These are phyloP conservation scores for Osmerus eperlanus DNA, from an alignment of 2,113 vertebrate genomes.

Conservation along the genomic window DNA sequence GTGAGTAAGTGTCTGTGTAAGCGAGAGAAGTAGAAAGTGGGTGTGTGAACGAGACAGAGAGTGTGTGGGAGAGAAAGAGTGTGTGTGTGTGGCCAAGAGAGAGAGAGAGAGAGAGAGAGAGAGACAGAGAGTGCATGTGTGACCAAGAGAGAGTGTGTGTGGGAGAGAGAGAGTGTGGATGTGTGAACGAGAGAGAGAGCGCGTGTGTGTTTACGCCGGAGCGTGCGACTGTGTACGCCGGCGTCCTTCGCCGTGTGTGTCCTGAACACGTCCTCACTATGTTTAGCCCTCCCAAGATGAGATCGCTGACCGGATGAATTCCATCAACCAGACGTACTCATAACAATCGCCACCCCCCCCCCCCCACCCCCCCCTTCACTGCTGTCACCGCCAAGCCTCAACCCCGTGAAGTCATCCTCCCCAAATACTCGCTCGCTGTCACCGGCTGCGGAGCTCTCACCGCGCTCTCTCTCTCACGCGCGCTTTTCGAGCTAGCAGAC, in stretches of 20 bases:
- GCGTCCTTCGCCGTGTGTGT: not conserved
- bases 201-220: not conserved
- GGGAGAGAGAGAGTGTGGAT: not conserved
- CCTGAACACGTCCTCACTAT: constrained; percentile 17
- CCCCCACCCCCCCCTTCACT: not conserved
- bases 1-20: not conserved
- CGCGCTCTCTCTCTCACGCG: constrained; percentile 12
- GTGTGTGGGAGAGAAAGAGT: too few species aligned
- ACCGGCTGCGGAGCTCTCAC: constrained; percentile 27
- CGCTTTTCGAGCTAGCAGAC: not conserved
- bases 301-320: constrained; percentile 47
- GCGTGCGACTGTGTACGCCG: not conserved
- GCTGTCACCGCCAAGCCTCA: constrained; percentile 42
- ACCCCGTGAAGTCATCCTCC: constrained; percentile 57
- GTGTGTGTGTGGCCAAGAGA: not conserved
- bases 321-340: constrained; percentile 43
- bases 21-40: too few species aligned
- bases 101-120: not conserved
- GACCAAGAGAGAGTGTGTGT: not conserved
- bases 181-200: not conserved
- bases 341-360: constrained; percentile 5
- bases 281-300: constrained; percentile 34
- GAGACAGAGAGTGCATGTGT: not conserved
- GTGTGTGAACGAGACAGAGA: too few species aligned
- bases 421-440: constrained; percentile 45